Evolutionary conservation across 2,797 vertebrate genomes (phyloP), one percentile per base, ranked within the genome.

Genomic region (Gephyroberyx darwinii): DNA sequence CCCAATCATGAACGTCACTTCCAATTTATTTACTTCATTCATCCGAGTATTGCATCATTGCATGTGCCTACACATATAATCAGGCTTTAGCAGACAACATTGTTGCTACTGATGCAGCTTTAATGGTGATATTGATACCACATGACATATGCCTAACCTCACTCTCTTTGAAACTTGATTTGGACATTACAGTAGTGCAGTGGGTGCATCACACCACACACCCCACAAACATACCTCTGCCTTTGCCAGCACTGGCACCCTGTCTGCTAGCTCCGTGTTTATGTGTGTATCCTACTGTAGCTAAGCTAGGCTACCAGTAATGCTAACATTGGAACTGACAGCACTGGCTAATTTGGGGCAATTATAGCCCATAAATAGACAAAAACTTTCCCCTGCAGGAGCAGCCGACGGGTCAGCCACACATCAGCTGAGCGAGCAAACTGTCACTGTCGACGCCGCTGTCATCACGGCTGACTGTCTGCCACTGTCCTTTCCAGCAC

Each of bases 341-440:
- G 55, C 71, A 37, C 51, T 35, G 59, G 66, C 57, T 76, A 69
- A 84, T 74, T 65, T 45, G n/a, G 61, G 59, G 50, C 48, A 77
- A 78, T 80, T 78, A 67, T 51, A 68, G 55, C 62, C 43, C 65
- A 56, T 20, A 64, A 86, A 84, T 69, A 87, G 64, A 48, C 67
- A 70, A 76, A 76, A 58, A 50, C 4, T 73, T 84, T 75, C 69
- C 71, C 78, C 67, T 57, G 51, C 71, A 74, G 63, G 37, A 85
- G 70, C 45, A 73, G 70, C 70, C 75, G 77, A 58, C 16, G 47
- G 78, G 72, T 82, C 85, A 71, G 80, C 78, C 78, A 48, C 80
- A 83, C 73, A 82, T 87, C 80, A 86, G 79, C 81, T 84, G 81
- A 86, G 84, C 16, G 69, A 71, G 85, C 82, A 74, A 78, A 84